Evolutionary conservation across 2,888 invertebrate species (phyloP), one percentile per base, ranked within the genome.

Genomic region (Cephalotes varians): DNA sequence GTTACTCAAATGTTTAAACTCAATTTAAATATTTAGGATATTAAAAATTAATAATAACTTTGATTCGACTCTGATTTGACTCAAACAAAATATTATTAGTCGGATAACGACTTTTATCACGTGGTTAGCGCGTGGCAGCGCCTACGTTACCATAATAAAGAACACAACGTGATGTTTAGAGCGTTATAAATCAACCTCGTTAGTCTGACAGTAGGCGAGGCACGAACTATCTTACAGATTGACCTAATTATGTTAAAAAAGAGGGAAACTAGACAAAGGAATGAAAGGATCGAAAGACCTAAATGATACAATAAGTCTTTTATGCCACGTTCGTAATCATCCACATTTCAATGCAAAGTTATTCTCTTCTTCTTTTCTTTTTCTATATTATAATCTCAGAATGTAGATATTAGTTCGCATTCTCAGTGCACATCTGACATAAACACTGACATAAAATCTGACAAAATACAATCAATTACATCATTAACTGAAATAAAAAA

Each of bases 111-210:
- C 37, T 84, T 87, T 89, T 88, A 91, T 88, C 87, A 83, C 56
- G 28, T 28, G 56, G 15, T 40, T 64, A 60, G n/a, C n/a, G n/a
- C n/a, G n/a, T 86, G 82, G 62, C 49, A 62, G 21, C 12, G 71
- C 34, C 56, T 71, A 58, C 44, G 81, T 85, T 86, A 83, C 77
- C 86, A 82, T 40, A 74, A 81, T 44, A 54, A 60, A 69, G 72
- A 77, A 76, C 60, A 58, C 64, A 83, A 69, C 58, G 44, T 81
- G 56, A 77, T 51, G 81, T 87, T 88, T 87, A 85, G 69, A 81
- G 62, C 62, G 69, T 60, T 67, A 69, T 90, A 90, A 89, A 89
- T 90, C 90, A 86, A 82, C 60, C 84, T 90, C 85, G 90, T 89
- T 90, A 87, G 76, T 28, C 64, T 51, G 73, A 72, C 82, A 54